These are phyloP conservation scores for Masnerella sp. DNA, from an alignment of 2,888 invertebrate genomes.

Conservation along the genomic window DNA sequence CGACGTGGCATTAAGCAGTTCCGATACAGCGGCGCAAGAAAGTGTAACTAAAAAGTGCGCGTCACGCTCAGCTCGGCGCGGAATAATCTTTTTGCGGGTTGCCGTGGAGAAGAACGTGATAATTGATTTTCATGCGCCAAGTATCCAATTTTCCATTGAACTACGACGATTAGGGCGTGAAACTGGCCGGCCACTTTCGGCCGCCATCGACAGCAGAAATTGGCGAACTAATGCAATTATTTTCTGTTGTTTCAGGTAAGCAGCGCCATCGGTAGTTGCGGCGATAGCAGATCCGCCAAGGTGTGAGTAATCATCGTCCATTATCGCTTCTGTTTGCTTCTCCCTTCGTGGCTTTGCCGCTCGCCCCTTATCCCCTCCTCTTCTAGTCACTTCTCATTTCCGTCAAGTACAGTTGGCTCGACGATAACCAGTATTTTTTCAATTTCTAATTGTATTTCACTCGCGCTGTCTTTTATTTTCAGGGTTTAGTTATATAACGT, in stretches of 20 bases:
- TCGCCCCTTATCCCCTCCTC: no score
- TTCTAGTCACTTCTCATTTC: no score
- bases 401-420: no score
- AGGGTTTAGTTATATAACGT: neutral
- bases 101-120: slow-evolving; percentile 22
- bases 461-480: neutral
- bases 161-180: slow-evolving; percentile 34
- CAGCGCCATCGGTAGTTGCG: slow-evolving; percentile 52
- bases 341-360: slow-evolving; percentile 63
- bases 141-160: slow-evolving; percentile 39
- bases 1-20: slow-evolving; percentile 3
- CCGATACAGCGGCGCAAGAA: slow-evolving; percentile 19
- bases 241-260: slow-evolving; percentile 74
- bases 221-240: slow-evolving; percentile 68
- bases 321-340: slow-evolving; percentile 71
- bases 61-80: slow-evolving; percentile 16
- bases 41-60: slow-evolving; percentile 25
- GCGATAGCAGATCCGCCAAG: slow-evolving; percentile 56
- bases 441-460: neutral
- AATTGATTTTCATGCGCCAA: slow-evolving; percentile 48
- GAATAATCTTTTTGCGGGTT: slow-evolving; percentile 22
- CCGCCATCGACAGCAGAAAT: slow-evolving; percentile 36
- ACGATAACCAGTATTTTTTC: neutral
- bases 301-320: slow-evolving; percentile 71
- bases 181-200: slow-evolving; percentile 33